Evolutionary conservation across 2,113 vertebrate genomes (phyloP).

Genomic region (Puffinus mauretanicus): DNA sequence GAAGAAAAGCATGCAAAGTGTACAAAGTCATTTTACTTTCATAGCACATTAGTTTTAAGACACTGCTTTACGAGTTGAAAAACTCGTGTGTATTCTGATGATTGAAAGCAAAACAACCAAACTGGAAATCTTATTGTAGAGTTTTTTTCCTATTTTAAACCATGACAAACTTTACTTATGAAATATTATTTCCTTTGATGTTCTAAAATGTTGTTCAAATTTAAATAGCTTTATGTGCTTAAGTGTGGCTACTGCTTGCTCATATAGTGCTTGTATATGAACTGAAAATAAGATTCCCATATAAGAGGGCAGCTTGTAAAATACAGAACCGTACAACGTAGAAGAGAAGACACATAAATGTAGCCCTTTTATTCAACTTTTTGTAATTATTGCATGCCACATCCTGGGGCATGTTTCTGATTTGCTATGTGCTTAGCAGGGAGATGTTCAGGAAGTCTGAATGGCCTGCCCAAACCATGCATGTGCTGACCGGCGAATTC

Average conservation of each 20-base stretch:
- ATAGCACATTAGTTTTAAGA: not conserved
- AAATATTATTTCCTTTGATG: not conserved
- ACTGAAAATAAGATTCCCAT: not conserved
- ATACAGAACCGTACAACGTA: not conserved
- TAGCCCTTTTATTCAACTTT: not conserved
- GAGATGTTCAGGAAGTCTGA: not conserved
- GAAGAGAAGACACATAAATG: not conserved
- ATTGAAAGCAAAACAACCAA: not conserved
- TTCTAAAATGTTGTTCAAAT: not conserved
- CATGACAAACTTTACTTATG: not conserved
- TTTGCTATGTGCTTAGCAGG: not conserved
- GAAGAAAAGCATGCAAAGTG: not conserved
- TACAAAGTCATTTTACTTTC: not conserved
- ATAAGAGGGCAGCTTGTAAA: not conserved
- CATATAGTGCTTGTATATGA: not conserved
- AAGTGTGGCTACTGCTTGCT: not conserved
- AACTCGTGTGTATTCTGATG: not conserved
- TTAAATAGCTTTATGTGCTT: constrained; percentile 1
- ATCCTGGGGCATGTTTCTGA: not conserved
- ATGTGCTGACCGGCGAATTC: not conserved
- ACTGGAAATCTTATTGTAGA: not conserved
- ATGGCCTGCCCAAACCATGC: not conserved
- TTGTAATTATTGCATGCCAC: not conserved
- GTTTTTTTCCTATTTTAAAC: not conserved
- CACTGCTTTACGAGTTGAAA: not conserved